phyloP scores from a whole-genome alignment of 2,797 vertebrate species.

The Gallirallus australis region DNA sequence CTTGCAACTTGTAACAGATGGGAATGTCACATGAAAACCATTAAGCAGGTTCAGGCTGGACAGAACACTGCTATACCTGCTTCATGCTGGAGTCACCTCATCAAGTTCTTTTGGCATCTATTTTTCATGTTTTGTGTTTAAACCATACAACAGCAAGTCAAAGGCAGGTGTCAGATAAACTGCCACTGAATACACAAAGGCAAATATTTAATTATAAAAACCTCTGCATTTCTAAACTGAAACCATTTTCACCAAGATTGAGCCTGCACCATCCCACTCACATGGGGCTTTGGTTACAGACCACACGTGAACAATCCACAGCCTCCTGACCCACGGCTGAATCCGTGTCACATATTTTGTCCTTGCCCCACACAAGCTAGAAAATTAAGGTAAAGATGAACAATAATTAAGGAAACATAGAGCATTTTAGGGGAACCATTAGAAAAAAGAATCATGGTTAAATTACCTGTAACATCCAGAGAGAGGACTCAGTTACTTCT shows the following conservation, averaged over 20 bases:
- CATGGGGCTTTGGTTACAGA: not conserved
- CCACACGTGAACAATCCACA: fast-evolving
- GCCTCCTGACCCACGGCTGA: not conserved
- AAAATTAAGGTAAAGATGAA: not conserved
- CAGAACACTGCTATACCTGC: not conserved
- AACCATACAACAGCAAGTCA: not conserved
- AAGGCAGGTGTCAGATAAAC: not conserved
- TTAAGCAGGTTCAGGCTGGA: not conserved
- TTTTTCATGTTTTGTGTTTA: not conserved
- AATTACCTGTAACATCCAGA: not conserved
- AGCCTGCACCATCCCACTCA: not conserved
- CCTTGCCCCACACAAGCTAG: not conserved
- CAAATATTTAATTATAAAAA: not conserved
- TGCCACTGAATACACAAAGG: not conserved
- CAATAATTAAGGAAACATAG: not conserved
- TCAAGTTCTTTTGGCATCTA: not conserved
- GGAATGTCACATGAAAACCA: not conserved
- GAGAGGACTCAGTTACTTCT: not conserved
- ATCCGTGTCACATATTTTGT: not conserved
- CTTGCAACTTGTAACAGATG: not conserved
- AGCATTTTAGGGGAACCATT: not conserved
- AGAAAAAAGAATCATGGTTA: not conserved
- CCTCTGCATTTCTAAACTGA: not conserved
- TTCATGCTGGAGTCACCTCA: not conserved
- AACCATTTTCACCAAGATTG: not conserved